phyloP scores from a whole-genome alignment of 2,797 vertebrate species.

The Urosaurus nigricauda region DNA sequence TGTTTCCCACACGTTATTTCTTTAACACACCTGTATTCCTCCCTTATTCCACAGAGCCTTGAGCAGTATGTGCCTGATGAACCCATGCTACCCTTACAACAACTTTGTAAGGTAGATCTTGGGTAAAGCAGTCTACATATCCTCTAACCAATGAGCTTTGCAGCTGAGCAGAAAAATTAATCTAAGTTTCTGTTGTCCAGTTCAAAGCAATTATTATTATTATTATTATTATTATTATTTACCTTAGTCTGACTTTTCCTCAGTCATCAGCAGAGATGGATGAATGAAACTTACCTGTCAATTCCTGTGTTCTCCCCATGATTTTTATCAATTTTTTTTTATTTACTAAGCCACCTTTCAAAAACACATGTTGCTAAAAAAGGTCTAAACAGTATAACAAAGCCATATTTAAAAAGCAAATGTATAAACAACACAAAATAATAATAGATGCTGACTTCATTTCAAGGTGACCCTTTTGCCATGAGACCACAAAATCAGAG shows the following conservation, averaged over 20 bases:
- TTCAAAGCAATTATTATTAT: background rate
- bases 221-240: background rate
- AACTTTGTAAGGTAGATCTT: background rate
- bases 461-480: background rate
- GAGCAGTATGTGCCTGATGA: too few relatives aligned
- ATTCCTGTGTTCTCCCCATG: background rate
- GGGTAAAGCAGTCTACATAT: background rate
- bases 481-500: background rate
- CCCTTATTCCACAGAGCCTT: too few relatives aligned
- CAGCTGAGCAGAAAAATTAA: background rate
- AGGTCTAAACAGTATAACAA: background rate
- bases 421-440: background rate
- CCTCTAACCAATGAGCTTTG: background rate
- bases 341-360: background rate
- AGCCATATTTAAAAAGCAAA: background rate
- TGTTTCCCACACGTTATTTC: background rate
- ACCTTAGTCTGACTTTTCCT: background rate
- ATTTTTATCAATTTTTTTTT: background rate
- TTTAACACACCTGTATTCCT: background rate
- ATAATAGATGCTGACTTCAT: background rate
- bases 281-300: background rate
- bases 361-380: background rate
- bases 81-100: background rate
- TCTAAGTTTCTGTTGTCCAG: background rate
- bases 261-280: background rate